phyloP scores from a whole-genome alignment of 2,113 vertebrate genomes.

The Euleptes europaea region DNA sequence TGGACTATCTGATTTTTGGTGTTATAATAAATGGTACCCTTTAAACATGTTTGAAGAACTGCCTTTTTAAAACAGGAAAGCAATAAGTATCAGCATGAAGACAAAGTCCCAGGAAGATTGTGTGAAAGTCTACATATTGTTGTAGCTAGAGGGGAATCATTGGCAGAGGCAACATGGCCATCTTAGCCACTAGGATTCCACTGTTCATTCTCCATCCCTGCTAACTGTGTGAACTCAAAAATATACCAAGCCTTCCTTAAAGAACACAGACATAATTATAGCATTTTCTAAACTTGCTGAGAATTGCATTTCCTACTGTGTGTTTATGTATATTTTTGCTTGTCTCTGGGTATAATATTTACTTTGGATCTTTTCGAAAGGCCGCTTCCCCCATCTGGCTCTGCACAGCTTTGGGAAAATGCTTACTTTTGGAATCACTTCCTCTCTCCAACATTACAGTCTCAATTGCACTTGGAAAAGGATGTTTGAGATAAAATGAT shows the following conservation, averaged over 20 bases:
- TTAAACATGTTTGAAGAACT: not conserved
- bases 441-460: not conserved
- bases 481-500: not conserved
- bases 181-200: not conserved
- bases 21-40: not conserved
- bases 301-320: constrained; percentile 24
- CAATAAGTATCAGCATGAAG: not conserved
- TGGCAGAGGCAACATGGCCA: not conserved
- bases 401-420: constrained; percentile 17
- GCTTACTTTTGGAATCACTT: constrained; percentile 3
- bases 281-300: constrained; percentile 35
- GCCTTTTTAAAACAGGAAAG: not conserved
- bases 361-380: constrained; percentile 35
- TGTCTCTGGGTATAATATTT: constrained; percentile 38
- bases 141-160: constrained; percentile 7
- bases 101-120: not conserved
- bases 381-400: constrained; percentile 16
- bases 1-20: not conserved
- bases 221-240: not conserved
- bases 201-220: constrained; percentile 13
- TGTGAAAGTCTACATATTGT: not conserved
- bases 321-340: constrained; percentile 29
- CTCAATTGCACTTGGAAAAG: constrained; percentile 3
- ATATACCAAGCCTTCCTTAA: constrained; percentile 6
- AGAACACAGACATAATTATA: constrained; percentile 26